Evolutionary conservation across 2,113 vertebrate species (phyloP), one percentile per base, ranked within the genome.

Genomic region (Suricata suricatta): DNA sequence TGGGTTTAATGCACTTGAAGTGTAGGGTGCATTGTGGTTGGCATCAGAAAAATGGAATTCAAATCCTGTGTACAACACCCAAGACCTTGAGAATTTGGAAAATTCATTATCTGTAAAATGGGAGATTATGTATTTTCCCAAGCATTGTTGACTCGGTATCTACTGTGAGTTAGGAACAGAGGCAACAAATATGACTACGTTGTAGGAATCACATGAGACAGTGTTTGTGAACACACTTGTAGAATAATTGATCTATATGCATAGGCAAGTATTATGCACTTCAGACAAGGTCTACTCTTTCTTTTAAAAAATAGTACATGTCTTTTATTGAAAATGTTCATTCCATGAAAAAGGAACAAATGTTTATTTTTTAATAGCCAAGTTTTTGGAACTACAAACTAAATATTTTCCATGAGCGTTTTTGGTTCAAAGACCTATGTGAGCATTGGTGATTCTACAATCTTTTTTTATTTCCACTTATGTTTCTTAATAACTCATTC

Each of bases 381-480:
- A 44, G 25, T 0, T 97, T 95, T 96, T 11, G 52, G n/a, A 74
- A 90, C 16, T 60, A 44, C 29, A 21, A 35, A 77, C 85, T 77
- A 77, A 38, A 63, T 97, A 60, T 95, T 97, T 95, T 74, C 50
- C 1, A 68, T 35, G 3, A 54, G 29, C 1, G 0, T 25, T 97
- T 89, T 94, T 81, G 66, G 23, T 5, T 97, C 92, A 97, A 50
- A 96, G 97, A 71, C 27, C 93, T 80, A 16, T 64, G 17, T 74
- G 31, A 87, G 0, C 0, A 33, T 7, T 66, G 19, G 2, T 11
- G 41, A 79, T 97, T 96, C 80, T 89, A 35, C 3, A 47, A 3
- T 60, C 11, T 87, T 1, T 33, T 94, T 15, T 79, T 92, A 88
- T 74, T 80, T 64, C 0, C 12, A 11, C 17, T 93, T 64, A 44